phyloP scores from a whole-genome alignment of 2,113 vertebrate species.

The Thalassoma bifasciatum region DNA sequence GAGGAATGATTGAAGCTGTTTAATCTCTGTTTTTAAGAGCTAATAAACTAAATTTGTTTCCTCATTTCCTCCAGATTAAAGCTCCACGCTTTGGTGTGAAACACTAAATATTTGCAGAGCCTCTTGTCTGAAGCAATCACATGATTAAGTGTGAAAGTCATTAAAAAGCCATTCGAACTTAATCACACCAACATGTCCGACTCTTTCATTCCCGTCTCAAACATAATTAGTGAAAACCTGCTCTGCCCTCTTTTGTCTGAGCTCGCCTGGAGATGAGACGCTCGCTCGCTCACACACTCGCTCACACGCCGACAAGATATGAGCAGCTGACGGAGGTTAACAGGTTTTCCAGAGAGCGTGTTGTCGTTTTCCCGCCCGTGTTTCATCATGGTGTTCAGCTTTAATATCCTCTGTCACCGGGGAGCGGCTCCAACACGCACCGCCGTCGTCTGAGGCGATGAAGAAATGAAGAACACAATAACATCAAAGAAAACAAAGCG shows the following conservation, averaged over 20 bases:
- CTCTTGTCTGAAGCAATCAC: background rate
- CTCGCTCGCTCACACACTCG: background rate
- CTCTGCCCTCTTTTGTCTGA: conserved; percentile 44
- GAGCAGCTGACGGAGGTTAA: conserved; percentile 63
- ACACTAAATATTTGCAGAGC: conserved; percentile 27
- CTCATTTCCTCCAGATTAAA: background rate
- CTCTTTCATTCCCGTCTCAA: conserved; percentile 53
- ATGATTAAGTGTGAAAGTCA: conserved; percentile 22
- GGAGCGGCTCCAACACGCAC: conserved; percentile 53
- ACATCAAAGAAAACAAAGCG: conserved; percentile 72
- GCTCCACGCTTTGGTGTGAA: conserved; percentile 12
- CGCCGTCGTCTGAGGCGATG: conserved; percentile 66
- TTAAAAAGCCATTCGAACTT: conserved; percentile 49
- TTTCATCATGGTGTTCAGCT: conserved; percentile 68
- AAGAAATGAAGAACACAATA: conserved; percentile 71
- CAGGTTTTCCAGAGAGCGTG: conserved; percentile 31
- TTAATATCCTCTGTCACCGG: conserved; percentile 70
- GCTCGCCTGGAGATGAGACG: conserved; percentile 45
- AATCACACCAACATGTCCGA: conserved; percentile 40
- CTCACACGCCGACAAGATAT: conserved; percentile 13
- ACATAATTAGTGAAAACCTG: conserved; percentile 62
- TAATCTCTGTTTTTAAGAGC: background rate
- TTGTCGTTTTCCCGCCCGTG: conserved; percentile 44
- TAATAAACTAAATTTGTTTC: background rate
- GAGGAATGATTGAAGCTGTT: background rate